phyloP scores from a whole-genome alignment of 2,888 invertebrate species.

The Drosophila paramelanica region DNA sequence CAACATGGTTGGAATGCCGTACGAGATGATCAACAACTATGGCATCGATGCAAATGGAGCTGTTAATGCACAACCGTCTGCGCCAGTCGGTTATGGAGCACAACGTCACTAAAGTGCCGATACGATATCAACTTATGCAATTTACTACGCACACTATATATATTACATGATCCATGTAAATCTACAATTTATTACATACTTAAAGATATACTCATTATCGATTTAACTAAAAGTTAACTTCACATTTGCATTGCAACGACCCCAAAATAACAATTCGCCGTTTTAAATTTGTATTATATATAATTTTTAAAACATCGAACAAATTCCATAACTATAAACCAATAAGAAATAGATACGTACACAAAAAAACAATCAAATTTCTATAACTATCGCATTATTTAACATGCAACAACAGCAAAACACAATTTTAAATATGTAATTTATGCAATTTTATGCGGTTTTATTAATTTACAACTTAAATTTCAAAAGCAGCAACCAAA shows the following conservation, averaged over 20 bases:
- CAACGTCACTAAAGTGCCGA: conserved; percentile 39
- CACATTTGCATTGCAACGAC: conserved; percentile 17
- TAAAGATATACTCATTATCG: conserved; percentile 5
- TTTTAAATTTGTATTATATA: conserved; percentile 42
- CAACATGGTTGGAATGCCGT: conserved; percentile 32
- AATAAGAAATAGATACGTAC: neutral
- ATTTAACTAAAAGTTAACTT: conserved; percentile 7
- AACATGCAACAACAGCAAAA: conserved; percentile 1
- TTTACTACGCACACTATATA: neutral
- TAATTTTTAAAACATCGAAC: conserved; percentile 25
- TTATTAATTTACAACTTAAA: conserved; percentile 25
- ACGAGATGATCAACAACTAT: conserved; percentile 40
- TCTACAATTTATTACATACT: neutral
- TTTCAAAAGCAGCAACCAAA: conserved; percentile 4
- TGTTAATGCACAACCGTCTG: conserved; percentile 10
- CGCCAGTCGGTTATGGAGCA: conserved; percentile 20
- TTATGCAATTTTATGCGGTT: conserved; percentile 43
- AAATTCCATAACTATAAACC: neutral
- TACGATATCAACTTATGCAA: neutral
- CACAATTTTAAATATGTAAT: conserved; percentile 47
- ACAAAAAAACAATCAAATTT: neutral
- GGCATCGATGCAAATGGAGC: conserved; percentile 23
- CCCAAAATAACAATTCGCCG: conserved; percentile 2
- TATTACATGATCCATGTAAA: neutral
- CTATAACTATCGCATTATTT: conserved; percentile 7